Evolutionary conservation across 2,888 invertebrate genomes (phyloP).

Genomic region (Sarcophaga caerulescens): DNA sequence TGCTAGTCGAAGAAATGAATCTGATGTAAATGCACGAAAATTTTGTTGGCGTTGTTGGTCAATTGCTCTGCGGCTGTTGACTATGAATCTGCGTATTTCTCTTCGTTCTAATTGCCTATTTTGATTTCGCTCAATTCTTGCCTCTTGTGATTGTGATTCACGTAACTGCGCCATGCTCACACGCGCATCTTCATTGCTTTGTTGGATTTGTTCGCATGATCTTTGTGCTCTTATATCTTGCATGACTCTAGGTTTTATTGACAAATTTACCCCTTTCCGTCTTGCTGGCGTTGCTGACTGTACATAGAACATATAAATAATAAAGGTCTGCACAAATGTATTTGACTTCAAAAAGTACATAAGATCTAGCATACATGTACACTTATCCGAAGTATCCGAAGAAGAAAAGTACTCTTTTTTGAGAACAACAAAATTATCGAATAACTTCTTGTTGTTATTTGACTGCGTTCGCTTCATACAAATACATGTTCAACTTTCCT

Average conservation of each 20-base stretch:
- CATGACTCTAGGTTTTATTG: conserved; percentile 15
- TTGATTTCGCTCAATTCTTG: conserved; percentile 70
- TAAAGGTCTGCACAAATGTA: no score
- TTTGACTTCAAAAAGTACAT: no score
- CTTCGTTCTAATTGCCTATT: conserved; percentile 65
- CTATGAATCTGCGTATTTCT: conserved; percentile 65
- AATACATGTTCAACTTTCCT: no score
- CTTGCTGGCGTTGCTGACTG: conserved; percentile 23
- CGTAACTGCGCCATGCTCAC: conserved; percentile 70
- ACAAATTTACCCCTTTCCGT: conserved; percentile 29
- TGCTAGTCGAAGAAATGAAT: conserved; percentile 62
- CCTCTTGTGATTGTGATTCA: conserved; percentile 68
- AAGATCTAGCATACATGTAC: no score
- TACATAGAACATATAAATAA: not conserved
- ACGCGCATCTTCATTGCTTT: conserved; percentile 55
- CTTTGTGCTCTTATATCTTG: conserved; percentile 48
- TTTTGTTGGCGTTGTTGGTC: conserved; percentile 69
- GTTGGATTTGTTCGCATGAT: conserved; percentile 48
- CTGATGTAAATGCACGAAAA: conserved; percentile 69
- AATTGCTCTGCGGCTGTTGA: conserved; percentile 69
- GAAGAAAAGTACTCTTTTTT: no score
- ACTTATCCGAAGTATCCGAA: no score
- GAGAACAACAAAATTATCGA: no score
- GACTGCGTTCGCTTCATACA: no score
- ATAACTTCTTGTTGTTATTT: no score